A percentile compares a stretch with the other conserved stretches of the same genome.
Evolutionary conservation across 1,140 invertebrate genomes (phyloP).

Genomic region (Macrosteles quadrilineatus): DNA sequence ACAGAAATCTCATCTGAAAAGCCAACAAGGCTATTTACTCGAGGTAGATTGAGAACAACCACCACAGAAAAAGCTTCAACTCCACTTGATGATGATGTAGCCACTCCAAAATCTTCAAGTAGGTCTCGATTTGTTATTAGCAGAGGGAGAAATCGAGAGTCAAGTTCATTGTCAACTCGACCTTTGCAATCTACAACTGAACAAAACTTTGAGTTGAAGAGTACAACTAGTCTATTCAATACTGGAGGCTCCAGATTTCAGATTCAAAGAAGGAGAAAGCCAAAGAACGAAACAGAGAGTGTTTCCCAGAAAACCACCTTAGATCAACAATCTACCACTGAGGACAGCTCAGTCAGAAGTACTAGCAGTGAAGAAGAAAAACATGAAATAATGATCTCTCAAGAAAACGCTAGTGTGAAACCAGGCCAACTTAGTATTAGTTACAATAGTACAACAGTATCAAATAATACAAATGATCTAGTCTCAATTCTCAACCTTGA

Average conservation of each 20-base stretch:
- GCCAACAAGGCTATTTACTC: slow-evolving; percentile 28
- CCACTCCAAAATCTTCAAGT: slow-evolving; percentile 14
- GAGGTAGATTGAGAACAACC: slow-evolving; percentile 16
- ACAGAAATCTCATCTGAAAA: background rate
- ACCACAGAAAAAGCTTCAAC: slow-evolving; percentile 14
- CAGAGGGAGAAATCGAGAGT: slow-evolving; percentile 13
- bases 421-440: background rate
- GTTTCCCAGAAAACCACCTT: background rate
- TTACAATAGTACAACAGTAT: background rate
- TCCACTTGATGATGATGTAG: slow-evolving; percentile 2
- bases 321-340: background rate
- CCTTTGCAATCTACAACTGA: background rate
- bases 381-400: slow-evolving; percentile 20
- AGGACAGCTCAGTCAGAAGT: background rate
- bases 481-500: background rate
- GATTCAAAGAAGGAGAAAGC: slow-evolving; percentile 18
- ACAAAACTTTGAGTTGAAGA: background rate
- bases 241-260: slow-evolving; percentile 2
- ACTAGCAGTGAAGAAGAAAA: slow-evolving; percentile 9
- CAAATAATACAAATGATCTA: background rate
- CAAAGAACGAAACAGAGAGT: background rate
- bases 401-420: slow-evolving; percentile 23
- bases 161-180: background rate
- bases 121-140: slow-evolving; percentile 24
- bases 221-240: background rate